Evolutionary conservation across 2,797 vertebrate species (phyloP).

Genomic region (Malacoraja senta): DNA sequence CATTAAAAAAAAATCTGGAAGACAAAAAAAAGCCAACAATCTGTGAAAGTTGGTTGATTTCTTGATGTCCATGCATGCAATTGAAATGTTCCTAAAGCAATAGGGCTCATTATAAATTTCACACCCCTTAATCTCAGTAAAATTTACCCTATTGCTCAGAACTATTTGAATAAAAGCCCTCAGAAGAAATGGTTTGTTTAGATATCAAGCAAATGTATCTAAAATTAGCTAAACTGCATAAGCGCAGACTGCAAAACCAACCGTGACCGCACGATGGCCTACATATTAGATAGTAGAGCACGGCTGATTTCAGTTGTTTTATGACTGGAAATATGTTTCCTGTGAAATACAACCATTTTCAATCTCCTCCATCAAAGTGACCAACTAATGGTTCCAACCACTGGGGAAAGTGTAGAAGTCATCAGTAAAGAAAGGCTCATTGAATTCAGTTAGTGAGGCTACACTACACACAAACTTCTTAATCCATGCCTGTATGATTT

Average conservation of each 20-base stretch:
- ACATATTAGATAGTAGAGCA: too few relatives aligned
- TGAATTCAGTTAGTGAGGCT: too few relatives aligned
- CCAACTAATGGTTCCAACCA: too few relatives aligned
- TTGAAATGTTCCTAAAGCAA: background rate
- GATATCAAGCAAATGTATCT: background rate
- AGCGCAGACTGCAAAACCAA: background rate
- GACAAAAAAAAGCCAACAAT: background rate
- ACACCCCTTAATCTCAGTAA: background rate
- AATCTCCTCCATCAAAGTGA: too few relatives aligned
- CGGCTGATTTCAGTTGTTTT: too few relatives aligned
- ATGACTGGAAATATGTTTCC: too few relatives aligned
- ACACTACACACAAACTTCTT: too few relatives aligned
- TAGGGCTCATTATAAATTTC: too few relatives aligned
- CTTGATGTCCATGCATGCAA: background rate
- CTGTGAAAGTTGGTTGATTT: background rate
- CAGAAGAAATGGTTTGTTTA: background rate
- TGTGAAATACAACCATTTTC: too few relatives aligned
- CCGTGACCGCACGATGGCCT: background rate
- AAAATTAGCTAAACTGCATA: background rate
- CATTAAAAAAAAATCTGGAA: background rate
- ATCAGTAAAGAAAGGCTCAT: too few relatives aligned
- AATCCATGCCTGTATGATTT: too few relatives aligned
- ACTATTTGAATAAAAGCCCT: background rate
- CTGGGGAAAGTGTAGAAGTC: too few relatives aligned
- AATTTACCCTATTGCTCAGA: background rate